Evolutionary conservation across 1,140 invertebrate genomes (phyloP).

Genomic region (Euwallacea similis): DNA sequence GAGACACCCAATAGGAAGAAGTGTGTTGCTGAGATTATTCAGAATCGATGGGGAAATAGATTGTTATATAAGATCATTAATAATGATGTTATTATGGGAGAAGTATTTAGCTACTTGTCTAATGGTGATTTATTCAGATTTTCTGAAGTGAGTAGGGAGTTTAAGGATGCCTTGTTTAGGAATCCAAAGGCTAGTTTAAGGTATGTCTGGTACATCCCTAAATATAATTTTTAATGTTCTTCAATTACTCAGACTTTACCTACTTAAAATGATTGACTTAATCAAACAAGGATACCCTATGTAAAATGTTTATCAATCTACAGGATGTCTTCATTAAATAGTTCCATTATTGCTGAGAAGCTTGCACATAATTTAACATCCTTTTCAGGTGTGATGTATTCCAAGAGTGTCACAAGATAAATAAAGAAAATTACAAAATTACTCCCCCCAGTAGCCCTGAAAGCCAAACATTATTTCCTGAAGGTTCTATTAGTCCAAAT

Average conservation of each 20-base stretch:
- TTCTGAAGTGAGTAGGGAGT: conserved; percentile 35
- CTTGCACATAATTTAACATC: neutral
- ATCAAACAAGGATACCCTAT: too few relatives aligned
- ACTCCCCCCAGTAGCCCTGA: conserved; percentile 43
- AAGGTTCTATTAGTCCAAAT: conserved; percentile 37
- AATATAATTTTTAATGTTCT: too few relatives aligned
- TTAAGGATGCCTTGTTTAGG: conserved; percentile 36
- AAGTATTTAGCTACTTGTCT: conserved; percentile 43
- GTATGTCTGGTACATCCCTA: neutral
- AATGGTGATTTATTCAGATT: conserved; percentile 46
- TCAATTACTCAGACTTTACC: too few relatives aligned
- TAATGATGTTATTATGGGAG: conserved; percentile 43
- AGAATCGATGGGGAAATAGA: neutral
- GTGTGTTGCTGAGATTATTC: neutral
- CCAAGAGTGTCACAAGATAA: conserved; percentile 37
- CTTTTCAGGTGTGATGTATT: conserved; percentile 30
- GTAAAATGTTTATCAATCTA: too few relatives aligned
- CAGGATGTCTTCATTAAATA: too few relatives aligned
- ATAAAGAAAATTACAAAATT: conserved; percentile 48
- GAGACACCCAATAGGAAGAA: conserved; percentile 7
- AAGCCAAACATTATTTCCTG: conserved; percentile 32
- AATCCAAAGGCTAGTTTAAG: conserved; percentile 37
- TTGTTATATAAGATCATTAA: conserved; percentile 3
- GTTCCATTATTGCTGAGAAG: too few relatives aligned
- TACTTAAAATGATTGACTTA: too few relatives aligned